phyloP scores from a whole-genome alignment of 2,113 vertebrate species.

The Pelodiscus sinensis region DNA sequence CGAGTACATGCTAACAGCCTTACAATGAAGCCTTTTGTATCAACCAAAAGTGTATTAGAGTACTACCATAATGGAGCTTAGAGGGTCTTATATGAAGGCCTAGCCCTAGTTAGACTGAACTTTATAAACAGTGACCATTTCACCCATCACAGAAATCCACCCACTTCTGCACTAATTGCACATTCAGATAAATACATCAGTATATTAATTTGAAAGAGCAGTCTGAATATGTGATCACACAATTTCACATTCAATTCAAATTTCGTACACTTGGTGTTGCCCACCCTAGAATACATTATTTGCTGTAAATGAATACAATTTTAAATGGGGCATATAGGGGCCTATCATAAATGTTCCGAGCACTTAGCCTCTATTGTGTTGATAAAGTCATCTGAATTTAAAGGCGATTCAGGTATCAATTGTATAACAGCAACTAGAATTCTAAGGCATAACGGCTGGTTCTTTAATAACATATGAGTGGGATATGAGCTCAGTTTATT shows the following conservation, averaged over 20 bases:
- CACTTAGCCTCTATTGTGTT: background rate
- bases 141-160: background rate
- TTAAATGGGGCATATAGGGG: background rate
- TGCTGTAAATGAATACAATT: background rate
- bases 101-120: background rate
- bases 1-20: no score
- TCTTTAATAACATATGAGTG: background rate
- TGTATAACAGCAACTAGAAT: background rate
- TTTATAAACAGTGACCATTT: background rate
- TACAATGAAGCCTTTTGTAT: background rate
- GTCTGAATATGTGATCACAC: background rate
- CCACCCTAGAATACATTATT: background rate
- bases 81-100: background rate
- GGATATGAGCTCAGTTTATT: background rate
- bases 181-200: background rate
- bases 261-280: background rate
- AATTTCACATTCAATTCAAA: background rate
- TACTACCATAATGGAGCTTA: background rate
- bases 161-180: background rate
- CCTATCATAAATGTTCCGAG: background rate
- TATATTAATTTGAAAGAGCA: background rate
- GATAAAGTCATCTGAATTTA: background rate
- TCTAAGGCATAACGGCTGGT: background rate
- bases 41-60: background rate
- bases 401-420: background rate